Evolutionary conservation across 2,797 vertebrate species (phyloP).

Genomic region (Brachymystax lenok): DNA sequence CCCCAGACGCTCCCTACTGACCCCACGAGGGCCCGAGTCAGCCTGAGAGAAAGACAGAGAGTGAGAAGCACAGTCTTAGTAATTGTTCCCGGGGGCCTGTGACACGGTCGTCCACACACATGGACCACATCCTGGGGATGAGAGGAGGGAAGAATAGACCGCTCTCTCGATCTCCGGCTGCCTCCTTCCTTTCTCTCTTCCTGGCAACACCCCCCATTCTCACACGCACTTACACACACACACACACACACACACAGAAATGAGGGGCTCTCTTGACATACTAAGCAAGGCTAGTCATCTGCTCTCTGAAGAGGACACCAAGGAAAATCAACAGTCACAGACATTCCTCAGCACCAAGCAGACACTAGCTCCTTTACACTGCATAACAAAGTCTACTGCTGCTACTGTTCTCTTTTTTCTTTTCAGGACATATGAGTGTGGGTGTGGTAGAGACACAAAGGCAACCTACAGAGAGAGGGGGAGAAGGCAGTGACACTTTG

Average conservation of each 20-base stretch:
- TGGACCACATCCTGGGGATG: slow-evolving; percentile 49
- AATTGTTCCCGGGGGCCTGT: slow-evolving; percentile 66
- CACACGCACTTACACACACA: neutral
- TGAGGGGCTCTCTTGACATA: neutral
- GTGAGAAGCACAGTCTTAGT: slow-evolving; percentile 38
- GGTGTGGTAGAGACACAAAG: slow-evolving; percentile 39
- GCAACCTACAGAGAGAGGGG: slow-evolving; percentile 62
- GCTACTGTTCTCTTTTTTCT: neutral
- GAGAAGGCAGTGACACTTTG: slow-evolving; percentile 62
- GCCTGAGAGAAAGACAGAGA: slow-evolving; percentile 55
- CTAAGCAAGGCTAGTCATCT: neutral
- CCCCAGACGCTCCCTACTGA: slow-evolving; percentile 85
- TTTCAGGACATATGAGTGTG: neutral
- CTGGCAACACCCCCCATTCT: too few relatives aligned
- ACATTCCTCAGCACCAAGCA: neutral
- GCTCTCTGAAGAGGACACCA: neutral
- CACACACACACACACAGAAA: slow-evolving; percentile 3
- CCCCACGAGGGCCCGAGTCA: slow-evolving; percentile 83
- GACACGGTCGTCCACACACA: slow-evolving; percentile 67
- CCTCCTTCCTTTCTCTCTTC: too few relatives aligned
- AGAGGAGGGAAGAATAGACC: slow-evolving; percentile 42
- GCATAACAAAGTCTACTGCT: neutral
- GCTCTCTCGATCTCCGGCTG: slow-evolving; percentile 31
- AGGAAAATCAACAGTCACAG: neutral
- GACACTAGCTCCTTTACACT: neutral